These are phyloP conservation scores for Lithosia quadra DNA, from an alignment of 2,888 invertebrate genomes.

Conservation along the genomic window DNA sequence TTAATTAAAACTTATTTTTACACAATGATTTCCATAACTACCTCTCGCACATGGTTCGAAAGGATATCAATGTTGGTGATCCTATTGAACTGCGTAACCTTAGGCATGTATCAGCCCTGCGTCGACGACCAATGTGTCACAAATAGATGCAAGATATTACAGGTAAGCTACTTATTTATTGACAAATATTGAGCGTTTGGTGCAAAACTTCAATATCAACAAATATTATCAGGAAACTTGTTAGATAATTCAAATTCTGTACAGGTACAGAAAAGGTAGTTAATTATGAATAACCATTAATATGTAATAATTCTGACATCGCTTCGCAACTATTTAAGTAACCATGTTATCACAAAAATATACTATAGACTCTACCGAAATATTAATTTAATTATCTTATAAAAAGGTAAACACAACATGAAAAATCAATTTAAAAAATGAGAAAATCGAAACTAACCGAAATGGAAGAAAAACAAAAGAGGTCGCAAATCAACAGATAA, in stretches of 20 bases:
- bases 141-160: slow-evolving; percentile 95
- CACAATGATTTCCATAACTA: slow-evolving; percentile 87
- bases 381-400: neutral
- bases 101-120: slow-evolving; percentile 99
- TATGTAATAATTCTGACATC: too few species aligned
- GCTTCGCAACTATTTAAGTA: too few species aligned
- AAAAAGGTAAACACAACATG: neutral
- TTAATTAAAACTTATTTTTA: neutral
- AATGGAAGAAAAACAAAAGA: slow-evolving; percentile 19
- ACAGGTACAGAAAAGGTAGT: too few species aligned
- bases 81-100: slow-evolving; percentile 98
- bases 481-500: slow-evolving; percentile 12
- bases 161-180: slow-evolving; percentile 87
- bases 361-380: neutral
- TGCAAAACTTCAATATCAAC: neutral
- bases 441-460: neutral
- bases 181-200: neutral
- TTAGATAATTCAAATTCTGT: too few species aligned
- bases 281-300: too few species aligned
- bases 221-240: neutral
- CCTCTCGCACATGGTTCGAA: slow-evolving; percentile 96
- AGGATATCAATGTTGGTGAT: slow-evolving; percentile 99
- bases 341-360: too few species aligned
- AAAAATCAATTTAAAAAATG: slow-evolving; percentile 11
- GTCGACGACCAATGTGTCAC: slow-evolving; percentile 96